Evolutionary conservation across 1,140 invertebrate genomes (phyloP), one percentile per base, ranked within the genome.

Genomic region (Lycorma delicatula): DNA sequence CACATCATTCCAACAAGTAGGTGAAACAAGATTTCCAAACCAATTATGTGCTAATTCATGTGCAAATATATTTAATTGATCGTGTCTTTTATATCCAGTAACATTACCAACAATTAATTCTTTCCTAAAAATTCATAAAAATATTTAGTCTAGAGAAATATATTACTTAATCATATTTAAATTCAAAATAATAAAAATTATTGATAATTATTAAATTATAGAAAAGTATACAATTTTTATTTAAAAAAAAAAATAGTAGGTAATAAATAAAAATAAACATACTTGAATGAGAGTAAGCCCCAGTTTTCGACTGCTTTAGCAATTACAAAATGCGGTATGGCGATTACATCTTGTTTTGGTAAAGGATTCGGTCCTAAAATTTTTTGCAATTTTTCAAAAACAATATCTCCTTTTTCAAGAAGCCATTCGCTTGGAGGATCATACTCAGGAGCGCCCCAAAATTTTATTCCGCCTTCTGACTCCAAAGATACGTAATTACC

Each of bases 291-390:
- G 1, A 83, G 74, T 0, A 84, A 66, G 7, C 82, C 82, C 82
- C 87, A 92, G 71, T 91, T 89, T 68, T 91, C 89, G 86, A 92
- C 90, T 23, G 89, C 91, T 27, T 85, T 88, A 0, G 88, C 82
- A 1, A 77, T 75, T 13, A 44, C 36, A 72, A 93, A 94, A 60
- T 89, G 80, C 2, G 86, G 84, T 44, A 89, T 78, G 9, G 83
- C 79, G 25, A 87, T 75, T 66, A 86, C 79, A 64, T 86, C 79
- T 63, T 78, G 64, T 66, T 82, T 72, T 41, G 75, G 73, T 16
- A 69, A 54, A 11, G 62, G 62, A 46, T 64, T 56, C 2, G 61
- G 3, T 18, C 29, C 44, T 20, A 50, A 52, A 47, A 34, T 25
- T n/a, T 54, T 34, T 16, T 27, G 18, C 11, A 38, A 36, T 26